phyloP scores from a whole-genome alignment of 2,888 invertebrate genomes.

The Platynereis dumerilii region DNA sequence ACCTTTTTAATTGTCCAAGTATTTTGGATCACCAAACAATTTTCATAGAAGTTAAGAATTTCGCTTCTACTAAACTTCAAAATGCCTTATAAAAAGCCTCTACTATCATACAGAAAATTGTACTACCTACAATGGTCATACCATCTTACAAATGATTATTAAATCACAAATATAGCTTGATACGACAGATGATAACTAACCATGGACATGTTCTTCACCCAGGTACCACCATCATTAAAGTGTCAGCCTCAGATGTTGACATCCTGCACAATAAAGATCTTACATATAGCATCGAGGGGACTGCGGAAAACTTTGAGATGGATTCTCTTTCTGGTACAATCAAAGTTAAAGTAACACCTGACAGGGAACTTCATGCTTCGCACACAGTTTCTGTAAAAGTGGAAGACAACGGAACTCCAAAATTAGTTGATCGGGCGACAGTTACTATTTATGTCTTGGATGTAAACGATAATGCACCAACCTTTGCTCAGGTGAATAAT shows the following conservation, averaged over 20 bases:
- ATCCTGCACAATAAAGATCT: slow-evolving; percentile 5
- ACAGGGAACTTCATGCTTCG: not conserved
- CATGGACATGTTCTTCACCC: not conserved
- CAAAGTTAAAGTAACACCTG: not conserved
- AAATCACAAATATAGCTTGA: too few relatives aligned
- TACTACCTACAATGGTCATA: too few relatives aligned
- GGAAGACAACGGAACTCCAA: not conserved
- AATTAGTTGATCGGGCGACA: not conserved
- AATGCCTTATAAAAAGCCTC: too few relatives aligned
- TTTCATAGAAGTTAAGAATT: too few relatives aligned
- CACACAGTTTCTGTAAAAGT: not conserved
- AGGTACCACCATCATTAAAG: not conserved
- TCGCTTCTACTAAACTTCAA: too few relatives aligned
- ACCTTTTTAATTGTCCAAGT: too few relatives aligned
- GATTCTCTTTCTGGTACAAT: not conserved
- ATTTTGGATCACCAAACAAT: too few relatives aligned
- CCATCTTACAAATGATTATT: too few relatives aligned
- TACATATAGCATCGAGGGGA: not conserved
- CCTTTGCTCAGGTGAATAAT: not conserved
- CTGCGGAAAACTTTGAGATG: not conserved
- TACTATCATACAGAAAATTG: too few relatives aligned
- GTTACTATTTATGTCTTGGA: slow-evolving; percentile 4
- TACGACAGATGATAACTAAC: too few relatives aligned
- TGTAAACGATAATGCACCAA: slow-evolving; percentile 1
- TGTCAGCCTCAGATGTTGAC: not conserved